phyloP scores from a whole-genome alignment of 2,888 invertebrate species.

The Carterocephalus palaemon region DNA sequence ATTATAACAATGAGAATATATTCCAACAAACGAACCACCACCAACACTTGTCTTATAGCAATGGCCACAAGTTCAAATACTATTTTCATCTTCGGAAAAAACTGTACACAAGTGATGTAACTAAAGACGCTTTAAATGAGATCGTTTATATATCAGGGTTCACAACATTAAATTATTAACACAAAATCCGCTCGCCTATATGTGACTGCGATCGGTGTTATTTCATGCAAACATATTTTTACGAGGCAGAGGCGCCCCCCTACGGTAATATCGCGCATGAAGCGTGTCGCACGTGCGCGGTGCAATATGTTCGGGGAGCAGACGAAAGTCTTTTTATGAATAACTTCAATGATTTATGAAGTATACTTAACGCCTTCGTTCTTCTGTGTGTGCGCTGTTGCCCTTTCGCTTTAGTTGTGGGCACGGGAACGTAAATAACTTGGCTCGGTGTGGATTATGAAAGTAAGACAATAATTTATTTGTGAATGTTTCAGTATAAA shows the following conservation, averaged over 20 bases:
- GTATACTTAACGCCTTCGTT: conserved; percentile 45
- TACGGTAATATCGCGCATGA: conserved; percentile 68
- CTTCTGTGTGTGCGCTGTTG: conserved; percentile 36
- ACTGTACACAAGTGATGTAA: too few species aligned
- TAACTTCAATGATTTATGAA: conserved; percentile 75
- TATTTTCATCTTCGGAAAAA: too few species aligned
- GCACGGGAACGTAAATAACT: conserved; percentile 26
- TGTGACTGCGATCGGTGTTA: conserved; percentile 26
- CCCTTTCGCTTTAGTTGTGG: conserved; percentile 22
- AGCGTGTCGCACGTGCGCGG: conserved; percentile 71
- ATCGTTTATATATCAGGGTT: too few species aligned
- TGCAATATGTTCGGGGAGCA: conserved; percentile 69
- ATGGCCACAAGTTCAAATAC: too few species aligned
- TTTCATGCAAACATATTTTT: conserved; percentile 54
- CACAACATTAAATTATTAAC: background rate
- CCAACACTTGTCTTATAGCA: too few species aligned
- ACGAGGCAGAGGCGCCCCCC: conserved; percentile 63
- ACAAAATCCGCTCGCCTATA: conserved; percentile 1
- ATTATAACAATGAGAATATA: too few species aligned
- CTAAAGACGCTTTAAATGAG: too few species aligned
- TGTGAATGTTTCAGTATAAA: background rate
- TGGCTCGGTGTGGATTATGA: conserved; percentile 4
- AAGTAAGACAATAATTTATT: background rate
- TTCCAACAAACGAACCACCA: too few species aligned
- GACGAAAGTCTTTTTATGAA: conserved; percentile 73